Evolutionary conservation across 2,888 invertebrate species (phyloP), one percentile per base, ranked within the genome.

Genomic region (Coenonympha arcania): DNA sequence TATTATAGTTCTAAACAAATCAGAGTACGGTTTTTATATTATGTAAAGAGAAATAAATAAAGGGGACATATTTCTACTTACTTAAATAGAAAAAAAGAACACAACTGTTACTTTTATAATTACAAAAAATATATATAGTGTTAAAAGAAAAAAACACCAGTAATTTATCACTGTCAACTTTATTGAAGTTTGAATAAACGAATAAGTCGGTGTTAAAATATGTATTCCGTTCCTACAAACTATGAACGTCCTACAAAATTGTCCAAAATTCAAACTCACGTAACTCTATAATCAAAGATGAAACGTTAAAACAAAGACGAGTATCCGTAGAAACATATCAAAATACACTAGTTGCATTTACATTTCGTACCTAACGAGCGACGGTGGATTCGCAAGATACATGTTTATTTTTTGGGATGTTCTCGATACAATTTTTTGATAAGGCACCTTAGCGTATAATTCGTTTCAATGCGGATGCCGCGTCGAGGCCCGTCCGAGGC

Each of bases 171-270:
- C 54, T 53, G 54, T 55, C 56, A 55, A 56, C 51, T 56, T 57
- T 58, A 58, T 53, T 53, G 50, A 47, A 52, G 49, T 52, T 47
- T 46, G 49, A 55, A 55, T 44, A 53, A 56, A 58, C 49, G 55
- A 54, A 58, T 50, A 22, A n/a, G 42, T 46, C 50, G 54, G 39
- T 56, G 49, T 54, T 50, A 43, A 41, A 39, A 37, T 45, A 48
- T 43, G 56, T 54, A 49, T 56, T 49, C 52, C 56, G 56, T 54
- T 56, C 56, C 58, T 56, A 56, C 50, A 47, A 34, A 53, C 58
- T 58, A 58, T 48, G 54, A 56, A 58, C 58, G 58, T 58, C 56
- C 55, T 56, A 58, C 58, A 51, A 55, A 48, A 57, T 50, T 49
- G 56, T 58, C 58, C 58, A 58, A 56, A 58, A 54, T 48, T 56